phyloP scores from a whole-genome alignment of 35 echinoderm and acorn worm genomes.

The Ophioderma brevispina region DNA sequence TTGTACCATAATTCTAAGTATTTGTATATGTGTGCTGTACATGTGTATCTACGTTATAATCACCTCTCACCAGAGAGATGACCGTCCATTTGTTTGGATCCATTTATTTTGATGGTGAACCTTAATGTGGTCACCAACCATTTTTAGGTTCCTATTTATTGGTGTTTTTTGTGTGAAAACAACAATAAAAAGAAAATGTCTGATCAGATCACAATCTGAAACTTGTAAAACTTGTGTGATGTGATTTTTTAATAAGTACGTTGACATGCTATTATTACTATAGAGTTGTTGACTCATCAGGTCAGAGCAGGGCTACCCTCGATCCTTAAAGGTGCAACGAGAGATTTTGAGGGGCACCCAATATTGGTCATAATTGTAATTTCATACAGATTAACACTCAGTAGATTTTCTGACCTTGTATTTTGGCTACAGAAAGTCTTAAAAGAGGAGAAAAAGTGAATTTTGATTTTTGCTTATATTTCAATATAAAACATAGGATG shows the following conservation, averaged over 20 bases:
- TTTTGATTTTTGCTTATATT: too few species aligned
- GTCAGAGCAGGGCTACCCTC: too few species aligned
- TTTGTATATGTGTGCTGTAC: conserved; percentile 10
- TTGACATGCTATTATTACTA: too few species aligned
- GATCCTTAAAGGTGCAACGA: too few species aligned
- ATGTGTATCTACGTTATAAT: background rate
- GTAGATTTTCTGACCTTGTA: too few species aligned
- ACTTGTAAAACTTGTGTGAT: background rate
- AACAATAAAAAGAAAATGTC: background rate
- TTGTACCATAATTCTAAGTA: conserved; percentile 3
- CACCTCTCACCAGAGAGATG: background rate
- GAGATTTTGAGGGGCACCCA: too few species aligned
- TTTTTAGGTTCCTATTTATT: background rate
- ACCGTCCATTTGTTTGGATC: conserved; percentile 2
- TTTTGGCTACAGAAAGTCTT: too few species aligned
- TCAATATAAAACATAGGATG: too few species aligned
- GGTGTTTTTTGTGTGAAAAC: background rate
- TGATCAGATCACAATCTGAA: conserved; percentile 6
- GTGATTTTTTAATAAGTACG: background rate
- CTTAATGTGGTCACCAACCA: background rate
- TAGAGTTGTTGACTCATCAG: too few species aligned
- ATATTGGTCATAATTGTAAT: too few species aligned
- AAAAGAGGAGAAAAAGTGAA: too few species aligned
- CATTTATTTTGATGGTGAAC: background rate
- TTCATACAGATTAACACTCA: too few species aligned